Conservation (phyloP, 2,113 vertebrate genomes). For the Alaudala cheleensis region DNA sequence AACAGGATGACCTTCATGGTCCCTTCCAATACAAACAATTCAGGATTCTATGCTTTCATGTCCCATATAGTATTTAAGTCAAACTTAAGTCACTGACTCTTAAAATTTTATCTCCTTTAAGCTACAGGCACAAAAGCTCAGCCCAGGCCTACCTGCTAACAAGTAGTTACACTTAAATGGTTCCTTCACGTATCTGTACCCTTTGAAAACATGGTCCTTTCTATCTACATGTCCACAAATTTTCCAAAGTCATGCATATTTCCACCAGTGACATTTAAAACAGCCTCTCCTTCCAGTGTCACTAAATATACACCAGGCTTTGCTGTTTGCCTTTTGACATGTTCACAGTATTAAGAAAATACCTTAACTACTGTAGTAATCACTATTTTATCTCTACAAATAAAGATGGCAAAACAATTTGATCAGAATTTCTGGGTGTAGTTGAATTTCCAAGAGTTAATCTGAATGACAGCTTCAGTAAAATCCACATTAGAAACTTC, state of each 20-base stretch:
- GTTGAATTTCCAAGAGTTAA: neutral
- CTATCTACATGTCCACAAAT: neutral
- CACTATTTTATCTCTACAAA: neutral
- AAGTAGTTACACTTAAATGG: neutral
- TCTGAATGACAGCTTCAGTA: neutral
- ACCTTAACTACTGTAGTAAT: neutral
- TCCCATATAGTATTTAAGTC: neutral
- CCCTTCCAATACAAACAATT: neutral
- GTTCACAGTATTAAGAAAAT: neutral
- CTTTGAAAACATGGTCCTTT: neutral
- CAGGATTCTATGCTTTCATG: neutral
- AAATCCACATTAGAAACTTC: neutral
- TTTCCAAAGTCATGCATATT: neutral
- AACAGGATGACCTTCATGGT: neutral
- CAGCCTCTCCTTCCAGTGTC: neutral
- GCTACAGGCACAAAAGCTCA: neutral
- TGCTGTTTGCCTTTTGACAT: neutral
- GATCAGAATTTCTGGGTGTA: neutral
- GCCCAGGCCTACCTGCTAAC: neutral
- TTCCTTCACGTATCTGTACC: accelerated
- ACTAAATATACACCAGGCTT: neutral
- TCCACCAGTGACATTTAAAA: neutral
- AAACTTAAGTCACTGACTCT: neutral
- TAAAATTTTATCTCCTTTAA: neutral
- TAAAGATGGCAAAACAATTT: neutral